Percentiles rank a stretch among this genome's conserved stretches.
Evolutionary conservation across 2,888 invertebrate species (phyloP).

Genomic region (Tetheella fluctuosa): DNA sequence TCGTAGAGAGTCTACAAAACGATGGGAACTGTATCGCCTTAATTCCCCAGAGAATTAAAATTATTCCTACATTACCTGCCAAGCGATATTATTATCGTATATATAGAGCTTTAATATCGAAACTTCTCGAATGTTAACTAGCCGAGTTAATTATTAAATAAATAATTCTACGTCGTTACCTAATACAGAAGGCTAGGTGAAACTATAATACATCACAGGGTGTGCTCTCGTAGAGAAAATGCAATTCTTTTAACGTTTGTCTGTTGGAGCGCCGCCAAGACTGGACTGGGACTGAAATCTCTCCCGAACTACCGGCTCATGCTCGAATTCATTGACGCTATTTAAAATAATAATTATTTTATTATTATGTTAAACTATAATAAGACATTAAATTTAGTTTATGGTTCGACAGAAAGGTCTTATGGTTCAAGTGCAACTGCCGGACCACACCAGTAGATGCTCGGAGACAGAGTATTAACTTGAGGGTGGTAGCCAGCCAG

Average conservation of each 20-base stretch:
- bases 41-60: neutral
- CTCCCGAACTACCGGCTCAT: neutral
- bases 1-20: neutral
- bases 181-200: neutral
- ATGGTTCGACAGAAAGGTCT: too few species aligned
- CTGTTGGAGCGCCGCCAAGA: neutral
- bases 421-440: neutral
- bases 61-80: too few species aligned
- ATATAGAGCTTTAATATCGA: too few species aligned
- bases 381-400: too few species aligned
- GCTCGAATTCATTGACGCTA: neutral
- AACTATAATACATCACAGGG: conserved; percentile 6
- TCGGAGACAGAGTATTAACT: too few species aligned
- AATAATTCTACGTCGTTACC: neutral
- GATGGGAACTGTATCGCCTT: neutral
- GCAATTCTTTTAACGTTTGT: conserved; percentile 23
- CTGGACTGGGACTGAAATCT: neutral
- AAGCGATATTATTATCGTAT: too few species aligned
- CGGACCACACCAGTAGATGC: too few species aligned
- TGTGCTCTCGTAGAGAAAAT: conserved; percentile 15
- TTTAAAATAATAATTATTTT: neutral
- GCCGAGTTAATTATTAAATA: neutral
- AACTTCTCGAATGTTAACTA: too few species aligned
- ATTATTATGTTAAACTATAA: neutral
- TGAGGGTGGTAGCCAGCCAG: too few species aligned